phyloP scores from a whole-genome alignment of 2,888 invertebrate genomes.

The Elegia similella region DNA sequence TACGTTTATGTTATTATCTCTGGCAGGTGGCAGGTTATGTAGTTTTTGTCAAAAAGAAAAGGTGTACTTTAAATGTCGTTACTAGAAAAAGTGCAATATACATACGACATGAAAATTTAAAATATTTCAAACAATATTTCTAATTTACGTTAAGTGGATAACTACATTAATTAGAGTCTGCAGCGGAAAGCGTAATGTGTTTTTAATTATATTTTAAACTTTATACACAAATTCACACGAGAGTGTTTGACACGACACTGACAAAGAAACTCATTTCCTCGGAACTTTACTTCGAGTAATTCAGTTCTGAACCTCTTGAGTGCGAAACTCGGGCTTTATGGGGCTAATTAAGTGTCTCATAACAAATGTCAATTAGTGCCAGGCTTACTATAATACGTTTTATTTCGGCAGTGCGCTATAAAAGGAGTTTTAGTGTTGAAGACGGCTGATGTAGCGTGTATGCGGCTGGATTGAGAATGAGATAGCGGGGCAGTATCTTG shows the following conservation, averaged over 20 bases:
- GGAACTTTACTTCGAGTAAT: constrained; percentile 29
- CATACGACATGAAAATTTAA: not conserved
- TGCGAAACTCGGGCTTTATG: constrained; percentile 42
- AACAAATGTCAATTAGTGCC: constrained; percentile 44
- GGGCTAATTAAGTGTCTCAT: constrained; percentile 40
- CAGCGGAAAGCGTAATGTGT: not conserved
- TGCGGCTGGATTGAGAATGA: constrained; percentile 13
- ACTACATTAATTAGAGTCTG: not conserved
- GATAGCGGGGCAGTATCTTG: too few species aligned
- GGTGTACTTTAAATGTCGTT: too few species aligned
- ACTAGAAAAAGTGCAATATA: not conserved
- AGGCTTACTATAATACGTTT: constrained; percentile 30
- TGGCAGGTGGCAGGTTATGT: too few species aligned
- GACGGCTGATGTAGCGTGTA: constrained; percentile 15
- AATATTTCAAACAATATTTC: not conserved
- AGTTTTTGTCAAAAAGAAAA: too few species aligned
- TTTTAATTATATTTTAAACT: constrained; percentile 14
- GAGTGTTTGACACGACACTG: constrained; percentile 5
- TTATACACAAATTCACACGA: constrained; percentile 2
- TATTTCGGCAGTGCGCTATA: constrained; percentile 19
- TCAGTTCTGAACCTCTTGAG: constrained; percentile 36
- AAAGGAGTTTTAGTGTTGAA: constrained; percentile 19
- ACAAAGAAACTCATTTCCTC: constrained; percentile 24
- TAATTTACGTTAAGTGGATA: not conserved
- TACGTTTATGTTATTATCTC: too few species aligned